A percentile compares a stretch with the other conserved stretches of the same genome.
Conservation (phyloP, 2,888 invertebrate species). For the Brachypalpus laphriformis region DNA sequence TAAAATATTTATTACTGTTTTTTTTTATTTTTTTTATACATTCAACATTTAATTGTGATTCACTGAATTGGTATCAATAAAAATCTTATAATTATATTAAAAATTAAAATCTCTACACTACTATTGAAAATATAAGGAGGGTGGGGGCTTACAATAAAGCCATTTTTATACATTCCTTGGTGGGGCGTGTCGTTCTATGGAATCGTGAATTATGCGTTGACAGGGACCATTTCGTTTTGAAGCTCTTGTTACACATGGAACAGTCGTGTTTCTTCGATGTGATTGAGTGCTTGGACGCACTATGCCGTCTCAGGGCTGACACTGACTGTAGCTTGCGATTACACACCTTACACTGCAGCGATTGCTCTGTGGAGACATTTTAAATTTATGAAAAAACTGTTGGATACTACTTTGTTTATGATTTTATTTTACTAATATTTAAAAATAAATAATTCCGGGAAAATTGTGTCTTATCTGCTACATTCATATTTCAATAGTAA, state of each 20-base stretch:
- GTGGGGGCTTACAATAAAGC: constrained; percentile 75
- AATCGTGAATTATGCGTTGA: constrained; percentile 82
- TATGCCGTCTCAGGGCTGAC: constrained; percentile 80
- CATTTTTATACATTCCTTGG: constrained; percentile 80
- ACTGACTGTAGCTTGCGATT: constrained; percentile 80
- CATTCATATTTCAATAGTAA: constrained; percentile 14
- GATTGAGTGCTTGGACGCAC: constrained; percentile 81
- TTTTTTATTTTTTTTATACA: constrained; percentile 40
- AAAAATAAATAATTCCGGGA: constrained; percentile 59
- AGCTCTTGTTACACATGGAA: constrained; percentile 80
- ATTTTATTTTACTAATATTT: constrained; percentile 59
- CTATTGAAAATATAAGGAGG: not conserved
- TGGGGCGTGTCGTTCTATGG: constrained; percentile 79
- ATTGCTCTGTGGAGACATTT: constrained; percentile 55
- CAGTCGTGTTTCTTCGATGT: constrained; percentile 80
- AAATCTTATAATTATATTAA: constrained; percentile 46
- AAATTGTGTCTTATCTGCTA: constrained; percentile 33
- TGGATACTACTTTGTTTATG: constrained; percentile 10
- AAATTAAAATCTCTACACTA: constrained; percentile 36
- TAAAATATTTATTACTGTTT: constrained; percentile 54
- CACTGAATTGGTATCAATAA: constrained; percentile 54
- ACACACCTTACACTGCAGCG: constrained; percentile 79
- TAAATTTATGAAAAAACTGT: constrained; percentile 12
- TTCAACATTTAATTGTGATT: constrained; percentile 46
- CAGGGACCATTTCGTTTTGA: constrained; percentile 82